A percentile compares a stretch with the other conserved stretches of the same genome.
Conservation (phyloP, 2,113 vertebrate species). For the Drymodes brunneopygia region DNA sequence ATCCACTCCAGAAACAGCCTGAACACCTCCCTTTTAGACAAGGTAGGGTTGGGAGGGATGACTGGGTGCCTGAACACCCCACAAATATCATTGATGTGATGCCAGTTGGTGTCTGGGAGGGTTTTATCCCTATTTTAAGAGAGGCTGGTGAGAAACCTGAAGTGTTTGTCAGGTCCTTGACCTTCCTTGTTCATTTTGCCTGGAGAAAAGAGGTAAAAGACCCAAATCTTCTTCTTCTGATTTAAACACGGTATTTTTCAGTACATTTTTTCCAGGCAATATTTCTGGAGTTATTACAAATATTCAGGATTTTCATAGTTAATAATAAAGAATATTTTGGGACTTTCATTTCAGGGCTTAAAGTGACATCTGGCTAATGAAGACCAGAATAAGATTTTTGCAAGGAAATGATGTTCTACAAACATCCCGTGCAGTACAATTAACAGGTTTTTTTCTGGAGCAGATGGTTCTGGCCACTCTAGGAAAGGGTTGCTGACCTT, state of each 20-base stretch:
- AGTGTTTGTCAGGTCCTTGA: background rate
- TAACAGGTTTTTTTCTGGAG: background rate
- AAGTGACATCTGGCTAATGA: background rate
- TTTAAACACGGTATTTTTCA: background rate
- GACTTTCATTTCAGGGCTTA: background rate
- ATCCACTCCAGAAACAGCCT: constrained; percentile 27
- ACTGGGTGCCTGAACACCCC: background rate
- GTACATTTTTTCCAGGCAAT: background rate
- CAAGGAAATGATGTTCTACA: background rate
- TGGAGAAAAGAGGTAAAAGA: background rate
- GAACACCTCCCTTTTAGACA: background rate
- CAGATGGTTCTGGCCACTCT: background rate
- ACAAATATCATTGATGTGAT: background rate
- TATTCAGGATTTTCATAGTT: background rate
- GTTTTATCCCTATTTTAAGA: background rate
- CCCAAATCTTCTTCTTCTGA: background rate
- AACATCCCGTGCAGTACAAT: background rate
- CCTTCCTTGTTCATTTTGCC: background rate
- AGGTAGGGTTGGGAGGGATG: background rate
- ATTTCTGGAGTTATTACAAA: background rate
- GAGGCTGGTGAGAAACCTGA: background rate
- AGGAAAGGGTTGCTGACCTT: background rate
- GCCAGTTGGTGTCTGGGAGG: constrained; percentile 11
- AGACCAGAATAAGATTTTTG: background rate
- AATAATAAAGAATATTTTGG: background rate